Evolutionary conservation across 2,888 invertebrate genomes (phyloP), one percentile per base, ranked within the genome.

Genomic region (Zootermopsis nevadensis): DNA sequence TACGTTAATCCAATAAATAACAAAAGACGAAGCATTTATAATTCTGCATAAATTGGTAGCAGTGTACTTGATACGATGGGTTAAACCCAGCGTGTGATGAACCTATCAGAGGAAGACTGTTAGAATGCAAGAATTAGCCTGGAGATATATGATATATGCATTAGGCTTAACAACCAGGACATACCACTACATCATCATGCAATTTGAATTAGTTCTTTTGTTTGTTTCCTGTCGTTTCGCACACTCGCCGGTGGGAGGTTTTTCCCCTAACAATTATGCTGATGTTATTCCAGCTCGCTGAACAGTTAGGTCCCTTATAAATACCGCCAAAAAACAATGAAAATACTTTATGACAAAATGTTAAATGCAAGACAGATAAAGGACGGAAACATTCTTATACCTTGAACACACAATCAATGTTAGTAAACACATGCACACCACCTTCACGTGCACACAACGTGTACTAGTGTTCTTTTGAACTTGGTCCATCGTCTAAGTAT

Each of bases 21-120:
- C 74, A 74, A 74, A 74, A n/a, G 74, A 74, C 74, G n/a, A 74
- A 0, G 42, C 38, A 74, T 42, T 38, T 74, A 38, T 42, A 74
- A 38, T 38, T 74, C 74, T 38, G 42, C 74, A 74, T 42, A 38
- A 74, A 74, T 27, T 42, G 74, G n/a, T 74, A 42, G 27, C 24
- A 38, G 35, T 38, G 22, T 74, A 74, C 38, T 74, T 74, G 38
- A 74, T 74, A 74, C 74, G 38, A 30, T 74, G 38, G 74, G 42
- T 74, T 24, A 42, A 74, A 4, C n/a, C 74, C n/a, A 22, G 27
- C 38, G 42, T 74, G 74, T 38, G 42, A 74, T 38, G 74, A 74
- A 35, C 42, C n/a, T 38, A 74, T 74, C 42, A 74, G 38, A 74
- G 42, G 74, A 27, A 35, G 74, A 35, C n/a, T 31, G 35, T 33